A percentile compares a stretch with the other conserved stretches of the same genome.
Conservation (phyloP, 2,113 vertebrate genomes). For the Artemisiospiza belli region DNA sequence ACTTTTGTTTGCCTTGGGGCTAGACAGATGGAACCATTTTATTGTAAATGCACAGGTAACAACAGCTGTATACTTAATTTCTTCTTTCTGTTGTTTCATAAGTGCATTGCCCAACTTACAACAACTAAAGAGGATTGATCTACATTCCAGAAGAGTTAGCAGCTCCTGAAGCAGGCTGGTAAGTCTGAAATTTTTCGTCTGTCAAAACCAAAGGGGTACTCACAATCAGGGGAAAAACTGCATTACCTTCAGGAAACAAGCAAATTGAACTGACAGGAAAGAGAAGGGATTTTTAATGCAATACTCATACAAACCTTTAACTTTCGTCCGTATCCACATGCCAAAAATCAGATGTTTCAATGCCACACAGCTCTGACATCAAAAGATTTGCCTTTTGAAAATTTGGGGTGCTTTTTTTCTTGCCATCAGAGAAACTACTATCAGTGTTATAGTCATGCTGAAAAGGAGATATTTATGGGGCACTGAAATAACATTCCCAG, state of each 20-base stretch:
- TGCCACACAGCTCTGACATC: background rate
- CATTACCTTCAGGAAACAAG: background rate
- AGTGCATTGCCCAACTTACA: background rate
- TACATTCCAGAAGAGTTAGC: background rate
- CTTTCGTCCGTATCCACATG: background rate
- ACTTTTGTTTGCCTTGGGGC: background rate
- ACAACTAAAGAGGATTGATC: background rate
- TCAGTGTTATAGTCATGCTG: background rate
- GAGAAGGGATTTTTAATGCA: background rate
- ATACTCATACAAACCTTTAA: background rate
- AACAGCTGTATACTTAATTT: background rate
- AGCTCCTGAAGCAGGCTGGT: background rate
- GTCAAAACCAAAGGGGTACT: background rate
- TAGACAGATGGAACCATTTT: background rate
- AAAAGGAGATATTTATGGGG: background rate
- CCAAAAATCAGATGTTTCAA: background rate
- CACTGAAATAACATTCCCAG: background rate
- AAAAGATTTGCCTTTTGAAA: background rate
- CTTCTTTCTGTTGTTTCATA: background rate
- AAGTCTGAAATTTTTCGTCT: background rate
- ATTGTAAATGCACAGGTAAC: background rate
- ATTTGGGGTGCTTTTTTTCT: background rate
- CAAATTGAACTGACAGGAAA: background rate
- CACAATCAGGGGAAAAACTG: accelerated
- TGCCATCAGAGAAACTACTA: background rate